Percentiles rank a stretch among this genome's conserved stretches.
Conservation (phyloP, 2,113 vertebrate genomes). For the Seriola rivoliana region DNA sequence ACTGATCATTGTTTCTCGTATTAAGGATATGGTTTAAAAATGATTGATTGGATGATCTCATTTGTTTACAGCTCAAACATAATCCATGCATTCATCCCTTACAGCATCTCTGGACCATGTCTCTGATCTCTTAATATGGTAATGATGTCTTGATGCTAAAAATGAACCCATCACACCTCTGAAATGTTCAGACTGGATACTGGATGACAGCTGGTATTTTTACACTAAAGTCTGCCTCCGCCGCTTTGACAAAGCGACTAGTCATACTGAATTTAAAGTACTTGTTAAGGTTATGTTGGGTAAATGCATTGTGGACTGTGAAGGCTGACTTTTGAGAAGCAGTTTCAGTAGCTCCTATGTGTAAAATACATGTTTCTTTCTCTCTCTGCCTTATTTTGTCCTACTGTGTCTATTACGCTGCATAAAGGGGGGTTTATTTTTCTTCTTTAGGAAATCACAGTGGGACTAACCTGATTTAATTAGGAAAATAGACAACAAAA, state of each 20-base stretch:
- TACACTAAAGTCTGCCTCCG: constrained; percentile 7
- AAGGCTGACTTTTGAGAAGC: constrained; percentile 3
- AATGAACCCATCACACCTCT: not conserved
- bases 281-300: not conserved
- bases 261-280: constrained; percentile 12
- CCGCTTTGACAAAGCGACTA: not conserved
- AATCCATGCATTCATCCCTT: not conserved
- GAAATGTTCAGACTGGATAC: constrained; percentile 2
- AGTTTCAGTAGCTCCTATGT: not conserved
- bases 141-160: constrained; percentile 16
- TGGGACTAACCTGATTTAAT: constrained; percentile 26
- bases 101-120: not conserved
- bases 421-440: constrained; percentile 8
- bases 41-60: not conserved
- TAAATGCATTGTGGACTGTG: not conserved
- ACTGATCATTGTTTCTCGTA: not conserved
- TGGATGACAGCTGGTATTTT: constrained; percentile 1
- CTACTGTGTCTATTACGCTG: constrained; percentile 3
- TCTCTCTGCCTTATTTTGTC: constrained; percentile 11
- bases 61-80: not conserved
- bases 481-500: constrained; percentile 10
- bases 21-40: not conserved
- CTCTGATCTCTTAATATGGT: constrained; percentile 13
- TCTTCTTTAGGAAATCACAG: constrained; percentile 13
- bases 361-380: constrained; percentile 8